Base-by-base conservation (phyloP, 2,113 vertebrate species). In the Myrmecophaga tridactyla region DNA sequence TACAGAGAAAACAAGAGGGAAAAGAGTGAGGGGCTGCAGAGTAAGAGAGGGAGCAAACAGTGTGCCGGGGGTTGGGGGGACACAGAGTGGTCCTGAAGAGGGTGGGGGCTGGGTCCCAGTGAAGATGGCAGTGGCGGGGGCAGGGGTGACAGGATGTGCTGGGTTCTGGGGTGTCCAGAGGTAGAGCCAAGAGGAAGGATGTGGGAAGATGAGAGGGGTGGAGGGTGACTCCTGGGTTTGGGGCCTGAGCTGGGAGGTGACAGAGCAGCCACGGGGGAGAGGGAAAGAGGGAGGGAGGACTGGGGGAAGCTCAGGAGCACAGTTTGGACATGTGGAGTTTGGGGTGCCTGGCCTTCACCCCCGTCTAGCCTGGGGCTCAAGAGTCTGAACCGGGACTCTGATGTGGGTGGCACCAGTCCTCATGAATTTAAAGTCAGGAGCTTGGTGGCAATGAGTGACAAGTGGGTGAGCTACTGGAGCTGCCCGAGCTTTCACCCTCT, bases 211-310 rank as follows among this genome's bases (percentile, higher is more conserved):
- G 13, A 83, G 27, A n/a, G 77, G 62, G 41, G 9, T 3, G 1
- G 3, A 70, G 58, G 41, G 31, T 4, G 8, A 34, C 85, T 43
- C 67, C 60, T 31, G 34, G 72, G 48, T 27, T 27, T 11, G 73
- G 41, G n/a, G 29, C 63, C 46, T 3, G 27, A n/a, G 39, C 12
- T 12, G 53, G 46, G 46, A 51, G 56, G 51, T 43, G 70, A 15
- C 1, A 11, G 13, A 76, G 60, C 2, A 0, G 39, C 62, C 39
- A 0, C 62, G 23, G 18, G 13, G 0, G 0, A 69, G 18, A 23
- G 13, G 0, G 0, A 69, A 63, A 34, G 48, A 0, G 3, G 65
- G 69, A 36, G 67, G 20, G n/a, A 17, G n/a, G n/a, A n/a, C n/a
- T n/a, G n/a, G 9, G 27, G 62, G 36, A 21, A 9, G n/a, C n/a